Conservation (phyloP, 2,888 invertebrate genomes). For the Desoria tigrina region DNA sequence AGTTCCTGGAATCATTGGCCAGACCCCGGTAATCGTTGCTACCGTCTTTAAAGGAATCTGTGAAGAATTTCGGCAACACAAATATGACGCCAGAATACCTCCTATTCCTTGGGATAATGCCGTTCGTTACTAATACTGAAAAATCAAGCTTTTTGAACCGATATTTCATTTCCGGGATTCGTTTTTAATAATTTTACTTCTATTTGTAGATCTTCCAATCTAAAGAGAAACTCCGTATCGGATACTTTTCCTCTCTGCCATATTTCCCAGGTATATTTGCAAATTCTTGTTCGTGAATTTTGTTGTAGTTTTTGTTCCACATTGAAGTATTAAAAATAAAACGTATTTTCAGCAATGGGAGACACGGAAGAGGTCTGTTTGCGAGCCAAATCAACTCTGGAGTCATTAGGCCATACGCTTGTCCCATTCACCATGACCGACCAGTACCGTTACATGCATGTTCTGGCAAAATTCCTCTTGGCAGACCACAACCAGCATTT, state of each 20-base stretch:
- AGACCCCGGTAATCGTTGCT: conserved; percentile 39
- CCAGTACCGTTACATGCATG: conserved; percentile 35
- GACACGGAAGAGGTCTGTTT: conserved; percentile 52
- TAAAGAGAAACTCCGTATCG: conserved; percentile 54
- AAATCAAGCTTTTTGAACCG: not conserved
- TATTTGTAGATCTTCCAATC: conserved; percentile 32
- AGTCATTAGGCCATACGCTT: conserved; percentile 54
- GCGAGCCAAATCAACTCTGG: conserved; percentile 52
- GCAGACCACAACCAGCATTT: conserved; percentile 42
- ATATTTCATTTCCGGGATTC: not conserved
- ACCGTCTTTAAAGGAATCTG: conserved; percentile 40
- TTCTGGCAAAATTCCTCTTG: conserved; percentile 31
- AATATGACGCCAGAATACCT: conserved; percentile 39
- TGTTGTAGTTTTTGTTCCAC: too few relatives aligned
- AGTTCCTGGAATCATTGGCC: conserved; percentile 44
- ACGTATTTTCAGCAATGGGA: conserved; percentile 11
- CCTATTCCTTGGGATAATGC: conserved; percentile 49
- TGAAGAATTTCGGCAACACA: conserved; percentile 33
- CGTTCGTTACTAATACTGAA: conserved; percentile 23
- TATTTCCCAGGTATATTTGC: too few relatives aligned
- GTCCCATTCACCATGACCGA: conserved; percentile 51
- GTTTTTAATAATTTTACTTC: not conserved
- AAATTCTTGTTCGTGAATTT: too few relatives aligned
- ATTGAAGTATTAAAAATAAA: too few relatives aligned
- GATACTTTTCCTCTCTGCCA: conserved; percentile 56